These are phyloP conservation scores for Cyanoliseus patagonus DNA, from an alignment of 2,113 vertebrate species.

Conservation along the genomic window DNA sequence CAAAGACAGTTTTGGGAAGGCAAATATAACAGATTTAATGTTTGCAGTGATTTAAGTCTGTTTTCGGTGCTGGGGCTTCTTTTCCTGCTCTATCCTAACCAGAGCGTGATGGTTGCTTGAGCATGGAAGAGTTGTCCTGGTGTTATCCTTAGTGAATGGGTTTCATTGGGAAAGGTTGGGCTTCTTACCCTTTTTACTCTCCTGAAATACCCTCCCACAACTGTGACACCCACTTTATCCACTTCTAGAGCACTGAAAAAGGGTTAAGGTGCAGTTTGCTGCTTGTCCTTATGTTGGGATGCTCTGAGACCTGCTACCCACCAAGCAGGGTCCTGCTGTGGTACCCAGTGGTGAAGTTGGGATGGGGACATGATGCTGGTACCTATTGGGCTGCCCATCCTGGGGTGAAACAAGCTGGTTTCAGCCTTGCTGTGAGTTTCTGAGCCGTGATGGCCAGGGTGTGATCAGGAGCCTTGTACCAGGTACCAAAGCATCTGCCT, in stretches of 20 bases:
- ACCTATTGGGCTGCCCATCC: fast-evolving
- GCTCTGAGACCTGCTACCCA: neutral
- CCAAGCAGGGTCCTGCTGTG: neutral
- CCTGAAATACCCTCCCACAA: neutral
- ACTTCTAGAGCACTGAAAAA: no score
- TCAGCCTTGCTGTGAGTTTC: neutral
- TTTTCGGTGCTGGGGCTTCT: fast-evolving
- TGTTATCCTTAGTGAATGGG: fast-evolving
- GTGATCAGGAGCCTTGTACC: fast-evolving
- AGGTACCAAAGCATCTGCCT: fast-evolving
- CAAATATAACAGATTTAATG: fast-evolving
- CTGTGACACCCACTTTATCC: fast-evolving
- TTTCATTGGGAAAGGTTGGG: fast-evolving
- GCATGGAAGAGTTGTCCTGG: fast-evolving
- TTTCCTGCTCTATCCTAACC: neutral
- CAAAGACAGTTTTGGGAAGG: neutral
- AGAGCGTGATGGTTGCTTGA: fast-evolving
- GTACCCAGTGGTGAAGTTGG: fast-evolving
- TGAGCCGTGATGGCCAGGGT: fast-evolving
- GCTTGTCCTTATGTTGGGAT: neutral
- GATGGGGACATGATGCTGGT: fast-evolving
- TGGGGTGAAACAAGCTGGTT: neutral
- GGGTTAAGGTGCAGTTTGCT: neutral
- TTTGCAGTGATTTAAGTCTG: fast-evolving
- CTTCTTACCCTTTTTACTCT: neutral